Conservation (phyloP, 2,113 vertebrate species). For the Dromaius novaehollandiae region DNA sequence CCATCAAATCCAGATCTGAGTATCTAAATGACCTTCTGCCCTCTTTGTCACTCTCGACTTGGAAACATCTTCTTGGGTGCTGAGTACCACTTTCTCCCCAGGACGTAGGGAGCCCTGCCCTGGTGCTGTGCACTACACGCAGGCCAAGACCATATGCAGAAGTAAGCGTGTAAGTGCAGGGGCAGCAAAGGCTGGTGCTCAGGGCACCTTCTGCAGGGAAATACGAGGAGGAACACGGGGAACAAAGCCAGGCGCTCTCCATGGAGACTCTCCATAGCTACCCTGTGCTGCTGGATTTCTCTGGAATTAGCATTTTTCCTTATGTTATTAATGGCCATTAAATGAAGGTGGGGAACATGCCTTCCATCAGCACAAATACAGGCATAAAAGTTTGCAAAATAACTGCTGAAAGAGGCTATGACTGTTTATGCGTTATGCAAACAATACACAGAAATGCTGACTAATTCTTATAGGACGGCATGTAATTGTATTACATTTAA, state of each 20-base stretch:
- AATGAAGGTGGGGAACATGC: too few relatives aligned
- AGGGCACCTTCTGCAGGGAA: background rate
- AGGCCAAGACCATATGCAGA: rapidly evolving
- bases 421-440: background rate
- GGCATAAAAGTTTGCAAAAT: background rate
- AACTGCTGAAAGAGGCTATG: background rate
- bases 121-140: background rate
- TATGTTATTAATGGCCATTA: rapidly evolving
- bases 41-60: background rate
- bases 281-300: rapidly evolving
- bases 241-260: background rate
- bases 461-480: background rate
- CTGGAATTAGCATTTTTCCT: background rate
- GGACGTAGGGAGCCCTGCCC: background rate
- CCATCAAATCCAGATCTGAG: background rate
- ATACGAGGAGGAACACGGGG: background rate
- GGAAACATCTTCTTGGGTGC: background rate
- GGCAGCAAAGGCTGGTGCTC: background rate
- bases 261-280: background rate
- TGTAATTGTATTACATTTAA: conserved; percentile 31
- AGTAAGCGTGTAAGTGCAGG: background rate
- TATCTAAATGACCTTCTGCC: background rate
- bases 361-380: background rate
- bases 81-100: background rate
- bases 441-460: conserved; percentile 27